Evolutionary conservation across 2,888 invertebrate genomes (phyloP).

Genomic region (Empis stercorea): DNA sequence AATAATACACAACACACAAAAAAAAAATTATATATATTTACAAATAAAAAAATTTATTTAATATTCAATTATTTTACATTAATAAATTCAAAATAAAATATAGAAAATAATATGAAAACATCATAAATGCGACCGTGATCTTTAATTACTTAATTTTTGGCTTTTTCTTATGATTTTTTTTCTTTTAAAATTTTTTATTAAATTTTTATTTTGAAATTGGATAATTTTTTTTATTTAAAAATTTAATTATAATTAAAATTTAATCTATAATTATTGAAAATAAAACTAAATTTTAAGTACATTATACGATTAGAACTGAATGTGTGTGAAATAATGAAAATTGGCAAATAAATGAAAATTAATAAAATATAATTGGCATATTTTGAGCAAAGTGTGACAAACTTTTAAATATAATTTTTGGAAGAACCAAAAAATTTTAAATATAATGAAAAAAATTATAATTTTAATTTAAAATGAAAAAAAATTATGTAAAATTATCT

Average conservation of each 20-base stretch:
- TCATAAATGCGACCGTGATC: slow-evolving; percentile 11
- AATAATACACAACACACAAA: no score
- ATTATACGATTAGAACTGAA: slow-evolving; percentile 15
- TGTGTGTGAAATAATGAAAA: slow-evolving; percentile 5
- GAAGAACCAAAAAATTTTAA: neutral
- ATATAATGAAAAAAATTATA: no score
- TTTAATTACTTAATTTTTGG: slow-evolving; percentile 2
- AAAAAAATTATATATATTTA: no score
- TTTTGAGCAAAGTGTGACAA: neutral
- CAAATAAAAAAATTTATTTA: no score
- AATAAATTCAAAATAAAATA: no score
- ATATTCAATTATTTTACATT: no score
- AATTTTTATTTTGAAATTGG: no score
- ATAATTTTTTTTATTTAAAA: no score
- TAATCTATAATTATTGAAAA: slow-evolving; percentile 1
- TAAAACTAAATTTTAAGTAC: neutral
- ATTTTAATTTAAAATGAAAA: no score
- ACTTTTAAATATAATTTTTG: neutral
- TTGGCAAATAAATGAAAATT: no score
- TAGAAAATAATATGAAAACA: no score
- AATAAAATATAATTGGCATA: neutral
- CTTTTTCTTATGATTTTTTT: slow-evolving; percentile 2
- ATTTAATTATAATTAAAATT: neutral
- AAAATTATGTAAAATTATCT: no score
- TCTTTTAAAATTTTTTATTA: slow-evolving; percentile 6